Conservation (phyloP, 1,140 invertebrate genomes). For the Paraescarpia echinospica region DNA sequence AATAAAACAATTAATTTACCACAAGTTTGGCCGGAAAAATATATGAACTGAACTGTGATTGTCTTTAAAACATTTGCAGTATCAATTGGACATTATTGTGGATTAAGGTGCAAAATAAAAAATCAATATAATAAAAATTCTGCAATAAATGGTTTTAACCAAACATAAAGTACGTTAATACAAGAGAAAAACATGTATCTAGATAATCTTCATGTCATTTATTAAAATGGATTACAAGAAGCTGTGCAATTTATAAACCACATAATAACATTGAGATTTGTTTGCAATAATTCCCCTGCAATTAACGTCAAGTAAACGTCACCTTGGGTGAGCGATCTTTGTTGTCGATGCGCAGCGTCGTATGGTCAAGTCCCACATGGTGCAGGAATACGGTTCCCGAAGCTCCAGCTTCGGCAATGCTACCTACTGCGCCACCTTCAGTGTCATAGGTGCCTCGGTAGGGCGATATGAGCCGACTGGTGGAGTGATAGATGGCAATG, state of each 20-base stretch:
- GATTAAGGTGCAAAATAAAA: not conserved
- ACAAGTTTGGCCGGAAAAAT: not conserved
- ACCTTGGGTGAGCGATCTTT: constrained; percentile 33
- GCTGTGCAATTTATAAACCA: no score
- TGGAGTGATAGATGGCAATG: constrained; percentile 43
- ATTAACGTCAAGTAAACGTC: no score
- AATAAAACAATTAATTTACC: not conserved
- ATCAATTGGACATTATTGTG: not conserved
- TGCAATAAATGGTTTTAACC: no score
- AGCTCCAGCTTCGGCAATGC: constrained; percentile 38
- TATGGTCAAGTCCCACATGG: constrained; percentile 27
- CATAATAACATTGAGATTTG: no score
- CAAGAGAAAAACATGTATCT: no score
- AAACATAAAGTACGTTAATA: no score
- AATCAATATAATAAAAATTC: not conserved
- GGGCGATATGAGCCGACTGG: constrained; percentile 37
- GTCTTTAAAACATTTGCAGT: not conserved
- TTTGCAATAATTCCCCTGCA: no score
- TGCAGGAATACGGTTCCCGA: constrained; percentile 43
- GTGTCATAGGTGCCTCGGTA: constrained; percentile 40
- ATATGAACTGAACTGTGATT: no score
- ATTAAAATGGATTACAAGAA: no score
- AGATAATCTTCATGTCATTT: no score
- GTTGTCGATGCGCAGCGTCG: constrained; percentile 40
- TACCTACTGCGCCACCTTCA: constrained; percentile 33